A percentile compares a stretch with the other conserved stretches of the same genome.
Conservation (phyloP, 2,113 vertebrate species). For the Ceuthmochares aereus region DNA sequence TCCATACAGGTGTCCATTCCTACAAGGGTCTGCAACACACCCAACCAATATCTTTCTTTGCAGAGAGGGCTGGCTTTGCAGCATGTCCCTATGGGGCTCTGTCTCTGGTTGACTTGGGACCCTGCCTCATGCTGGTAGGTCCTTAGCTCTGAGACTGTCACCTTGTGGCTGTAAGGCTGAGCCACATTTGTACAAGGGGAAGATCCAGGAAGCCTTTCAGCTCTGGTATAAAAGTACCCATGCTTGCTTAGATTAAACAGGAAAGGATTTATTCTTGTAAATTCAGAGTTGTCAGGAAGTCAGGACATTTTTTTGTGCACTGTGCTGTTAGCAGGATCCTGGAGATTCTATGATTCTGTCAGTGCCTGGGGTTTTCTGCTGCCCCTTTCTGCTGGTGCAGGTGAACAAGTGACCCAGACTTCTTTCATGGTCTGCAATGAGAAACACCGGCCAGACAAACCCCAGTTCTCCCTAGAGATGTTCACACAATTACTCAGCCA, state of each 20-base stretch:
- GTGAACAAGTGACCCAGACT: background rate
- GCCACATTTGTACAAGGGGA: rapidly evolving
- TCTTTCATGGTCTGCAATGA: rapidly evolving
- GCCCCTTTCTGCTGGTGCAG: background rate
- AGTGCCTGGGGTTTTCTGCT: background rate
- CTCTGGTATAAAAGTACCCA: background rate
- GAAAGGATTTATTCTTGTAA: background rate
- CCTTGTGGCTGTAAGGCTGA: background rate
- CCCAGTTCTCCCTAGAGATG: background rate
- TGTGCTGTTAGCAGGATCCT: background rate
- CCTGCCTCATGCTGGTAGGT: background rate
- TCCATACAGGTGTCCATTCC: rapidly evolving
- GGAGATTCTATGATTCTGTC: too few species aligned
- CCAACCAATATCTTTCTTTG: rapidly evolving
- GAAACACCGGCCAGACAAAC: background rate
- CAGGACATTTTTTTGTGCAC: background rate
- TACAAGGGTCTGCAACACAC: background rate
- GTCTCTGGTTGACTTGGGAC: background rate
- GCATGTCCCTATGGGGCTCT: rapidly evolving
- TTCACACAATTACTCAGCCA: rapidly evolving
- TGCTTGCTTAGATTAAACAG: background rate
- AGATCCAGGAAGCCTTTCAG: background rate
- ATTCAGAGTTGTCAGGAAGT: background rate
- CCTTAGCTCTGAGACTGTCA: background rate
- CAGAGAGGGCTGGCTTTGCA: background rate